Conservation (phyloP, 1,140 invertebrate species). For the Pogonomyrmex barbatus region DNA sequence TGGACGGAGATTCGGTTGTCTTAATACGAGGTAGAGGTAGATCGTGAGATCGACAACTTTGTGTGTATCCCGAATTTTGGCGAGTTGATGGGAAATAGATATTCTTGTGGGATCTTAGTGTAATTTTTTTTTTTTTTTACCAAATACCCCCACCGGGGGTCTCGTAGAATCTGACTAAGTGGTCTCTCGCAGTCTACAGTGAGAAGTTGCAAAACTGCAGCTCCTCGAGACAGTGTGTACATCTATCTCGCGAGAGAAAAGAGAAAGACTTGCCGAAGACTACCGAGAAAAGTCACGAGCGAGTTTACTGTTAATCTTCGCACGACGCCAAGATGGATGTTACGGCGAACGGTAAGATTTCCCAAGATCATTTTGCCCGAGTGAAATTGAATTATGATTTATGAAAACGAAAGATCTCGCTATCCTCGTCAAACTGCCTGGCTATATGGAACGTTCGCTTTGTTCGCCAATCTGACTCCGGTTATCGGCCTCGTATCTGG, state of each 20-base stretch:
- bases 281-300: background rate
- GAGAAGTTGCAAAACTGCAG: background rate
- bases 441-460: background rate
- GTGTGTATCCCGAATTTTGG: no score
- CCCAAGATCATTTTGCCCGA: conserved; percentile 5
- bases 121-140: no score
- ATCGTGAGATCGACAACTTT: no score
- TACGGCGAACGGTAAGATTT: conserved; percentile 42
- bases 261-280: background rate
- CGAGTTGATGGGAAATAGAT: no score
- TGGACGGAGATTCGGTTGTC: no score
- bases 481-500: conserved; percentile 3
- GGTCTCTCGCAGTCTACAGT: background rate
- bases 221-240: no score
- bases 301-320: background rate
- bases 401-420: conserved; percentile 6
- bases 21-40: no score
- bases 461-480: background rate
- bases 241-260: background rate
- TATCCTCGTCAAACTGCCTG: conserved; percentile 6
- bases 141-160: no score
- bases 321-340: conserved; percentile 23
- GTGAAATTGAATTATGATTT: conserved; percentile 27
- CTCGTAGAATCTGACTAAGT: background rate
- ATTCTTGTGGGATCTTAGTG: no score